Conservation (phyloP, 2,888 invertebrate genomes). For the Penaeus monodon region DNA sequence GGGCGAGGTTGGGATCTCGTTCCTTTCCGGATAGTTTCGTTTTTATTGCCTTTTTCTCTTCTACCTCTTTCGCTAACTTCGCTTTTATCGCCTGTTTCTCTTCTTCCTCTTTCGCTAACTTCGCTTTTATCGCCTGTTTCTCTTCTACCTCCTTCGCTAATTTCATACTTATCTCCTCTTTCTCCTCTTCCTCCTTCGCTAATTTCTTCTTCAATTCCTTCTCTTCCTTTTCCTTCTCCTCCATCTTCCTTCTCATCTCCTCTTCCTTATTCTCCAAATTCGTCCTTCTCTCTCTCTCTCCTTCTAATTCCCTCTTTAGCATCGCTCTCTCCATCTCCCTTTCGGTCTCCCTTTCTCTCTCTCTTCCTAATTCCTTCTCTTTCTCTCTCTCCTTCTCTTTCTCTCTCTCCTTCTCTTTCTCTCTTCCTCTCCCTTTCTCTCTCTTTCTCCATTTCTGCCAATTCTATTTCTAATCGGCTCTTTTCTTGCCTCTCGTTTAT, state of each 20-base stretch:
- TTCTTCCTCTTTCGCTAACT: neutral
- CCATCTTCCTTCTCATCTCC: no score
- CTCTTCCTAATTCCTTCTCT: no score
- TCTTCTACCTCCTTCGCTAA: neutral
- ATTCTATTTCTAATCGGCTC: no score
- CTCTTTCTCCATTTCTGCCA: no score
- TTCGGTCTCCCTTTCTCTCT: no score
- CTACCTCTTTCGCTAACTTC: constrained; percentile 2
- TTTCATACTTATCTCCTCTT: neutral
- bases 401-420: no score
- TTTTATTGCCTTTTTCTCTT: neutral
- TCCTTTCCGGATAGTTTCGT: constrained; percentile 9
- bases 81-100: neutral
- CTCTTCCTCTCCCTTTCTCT: no score
- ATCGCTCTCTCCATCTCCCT: no score
- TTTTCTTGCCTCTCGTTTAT: no score
- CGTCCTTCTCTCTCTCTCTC: no score
- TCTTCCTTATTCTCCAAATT: neutral
- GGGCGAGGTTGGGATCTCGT: constrained; percentile 5
- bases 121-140: neutral
- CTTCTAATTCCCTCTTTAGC: no score
- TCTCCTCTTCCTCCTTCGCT: neutral
- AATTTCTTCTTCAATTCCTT: neutral
- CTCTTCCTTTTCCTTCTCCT: neutral
- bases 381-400: no score